Base-by-base conservation (phyloP, 2,113 vertebrate genomes). In the Apodemus speciosus region DNA sequence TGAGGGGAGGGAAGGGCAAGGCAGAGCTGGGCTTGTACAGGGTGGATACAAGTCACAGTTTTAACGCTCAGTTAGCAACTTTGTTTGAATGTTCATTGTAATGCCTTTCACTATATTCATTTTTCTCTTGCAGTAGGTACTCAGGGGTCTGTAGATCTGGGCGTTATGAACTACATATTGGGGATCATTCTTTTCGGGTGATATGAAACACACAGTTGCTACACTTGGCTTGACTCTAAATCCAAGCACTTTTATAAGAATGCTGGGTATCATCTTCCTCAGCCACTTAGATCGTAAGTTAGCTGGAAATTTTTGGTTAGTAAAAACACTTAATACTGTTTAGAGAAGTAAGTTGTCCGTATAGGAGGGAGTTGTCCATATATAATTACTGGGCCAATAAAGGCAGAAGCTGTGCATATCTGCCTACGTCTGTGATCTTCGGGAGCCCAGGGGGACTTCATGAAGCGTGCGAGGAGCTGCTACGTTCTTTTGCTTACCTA, bases 271-370 rank as follows among this genome's bases (percentile, higher is more conserved):
- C 49, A 94, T 60, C 21, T 62, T 85, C 92, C 27, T 96, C 15
- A 88, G 91, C 77, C 69, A 43, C 32, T 81, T 85, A 83, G 71
- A 85, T 30, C 25, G 2, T 88, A 91, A 94, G 43, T 80, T 56
- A 94, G 49, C 46, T 88, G 68, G 81, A 91, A 77, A 25, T 90
- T 25, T 85, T 87, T 72, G 80, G 9, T 89, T 86, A 91, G 66
- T 92, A 72, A 92, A 95, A 92, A 56, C 83, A 62, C 16, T 87
- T 77, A 94, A 56, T 58, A 9, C 92, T 21, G 16, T 3, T 3
- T 90, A 93, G 40, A 6, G 68, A 94, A 3, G 35, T 88, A 40
- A 75, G 18, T 72, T 89, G 35, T 94, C n/a, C 72, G 7, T 90
- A 21, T 58, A 58, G 56, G 56, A 58, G 32, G 85, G 49, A 69